These are phyloP conservation scores for human DNA, from an alignment of 2,113 vertebrate genomes.

Conservation along the genomic window DNA sequence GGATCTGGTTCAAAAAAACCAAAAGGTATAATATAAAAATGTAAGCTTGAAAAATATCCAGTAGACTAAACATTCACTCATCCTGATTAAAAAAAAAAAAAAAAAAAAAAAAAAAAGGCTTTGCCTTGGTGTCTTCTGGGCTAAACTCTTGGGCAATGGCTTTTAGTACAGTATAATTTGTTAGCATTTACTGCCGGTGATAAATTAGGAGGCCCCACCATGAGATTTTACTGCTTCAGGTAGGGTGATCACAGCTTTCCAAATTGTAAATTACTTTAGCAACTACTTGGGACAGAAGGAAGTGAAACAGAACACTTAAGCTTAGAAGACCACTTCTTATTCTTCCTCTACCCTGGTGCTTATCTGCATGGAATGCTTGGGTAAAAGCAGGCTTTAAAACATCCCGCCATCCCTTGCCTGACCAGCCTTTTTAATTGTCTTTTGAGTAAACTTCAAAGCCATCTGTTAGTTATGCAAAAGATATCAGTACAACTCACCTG, in stretches of 20 bases:
- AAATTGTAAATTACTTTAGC: conserved; percentile 67
- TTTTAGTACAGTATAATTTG: conserved; percentile 52
- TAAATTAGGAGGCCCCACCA: conserved; percentile 25
- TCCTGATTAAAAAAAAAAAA: background rate
- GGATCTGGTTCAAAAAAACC: background rate
- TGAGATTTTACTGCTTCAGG: conserved; percentile 50
- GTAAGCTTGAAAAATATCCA: conserved; percentile 9
- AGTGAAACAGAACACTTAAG: conserved; percentile 15
- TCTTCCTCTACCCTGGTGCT: background rate
- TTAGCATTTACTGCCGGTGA: conserved; percentile 54
- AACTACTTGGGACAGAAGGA: conserved; percentile 57
- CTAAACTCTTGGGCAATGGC: conserved; percentile 27
- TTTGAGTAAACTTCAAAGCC: conserved; percentile 50
- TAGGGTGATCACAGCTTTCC: conserved; percentile 44
- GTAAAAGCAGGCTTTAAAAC: background rate
- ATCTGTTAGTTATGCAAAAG: background rate
- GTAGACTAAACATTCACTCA: background rate
- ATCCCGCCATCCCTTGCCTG: background rate
- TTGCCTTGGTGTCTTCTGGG: background rate
- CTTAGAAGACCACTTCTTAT: background rate
- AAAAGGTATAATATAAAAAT: background rate
- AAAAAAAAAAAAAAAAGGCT: background rate
- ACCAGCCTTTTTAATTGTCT: background rate
- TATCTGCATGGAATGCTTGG: background rate
- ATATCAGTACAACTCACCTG: background rate